Evolutionary conservation across 2,797 vertebrate genomes (phyloP).

Genomic region (Columba guinea): DNA sequence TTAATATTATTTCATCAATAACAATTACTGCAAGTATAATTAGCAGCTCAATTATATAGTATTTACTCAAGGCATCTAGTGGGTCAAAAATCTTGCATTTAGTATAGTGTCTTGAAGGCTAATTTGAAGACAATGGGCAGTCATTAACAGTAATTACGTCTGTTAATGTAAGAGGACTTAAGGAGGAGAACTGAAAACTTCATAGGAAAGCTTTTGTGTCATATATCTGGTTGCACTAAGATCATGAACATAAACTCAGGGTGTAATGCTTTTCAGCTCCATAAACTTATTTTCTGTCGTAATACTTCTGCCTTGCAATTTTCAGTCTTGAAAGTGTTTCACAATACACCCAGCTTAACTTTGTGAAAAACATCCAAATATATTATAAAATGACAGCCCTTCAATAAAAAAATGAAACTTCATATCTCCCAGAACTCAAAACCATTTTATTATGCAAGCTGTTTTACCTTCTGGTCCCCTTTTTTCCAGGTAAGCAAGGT

Average conservation of each 20-base stretch:
- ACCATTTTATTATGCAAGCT: neutral
- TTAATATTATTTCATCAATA: conserved; percentile 17
- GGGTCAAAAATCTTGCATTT: neutral
- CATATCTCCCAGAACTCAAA: neutral
- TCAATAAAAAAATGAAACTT: neutral
- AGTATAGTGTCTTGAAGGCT: neutral
- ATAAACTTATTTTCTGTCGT: neutral
- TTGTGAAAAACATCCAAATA: neutral
- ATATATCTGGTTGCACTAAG: neutral
- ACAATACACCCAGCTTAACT: neutral
- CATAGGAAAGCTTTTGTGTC: neutral
- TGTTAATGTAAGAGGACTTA: neutral
- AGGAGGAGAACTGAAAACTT: neutral
- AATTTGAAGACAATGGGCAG: conserved; percentile 1
- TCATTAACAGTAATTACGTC: neutral
- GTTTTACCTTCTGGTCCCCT: neutral
- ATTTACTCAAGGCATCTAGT: neutral
- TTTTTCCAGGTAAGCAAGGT: neutral
- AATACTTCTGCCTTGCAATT: neutral
- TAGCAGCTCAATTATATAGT: conserved; percentile 1
- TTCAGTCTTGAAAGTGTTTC: neutral
- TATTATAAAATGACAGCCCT: neutral
- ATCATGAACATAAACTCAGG: neutral
- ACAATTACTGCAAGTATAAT: neutral
- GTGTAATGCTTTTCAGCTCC: neutral